These are phyloP conservation scores for Meloidogyne exigua DNA, from an alignment of 1,140 invertebrate genomes.

Conservation along the genomic window DNA sequence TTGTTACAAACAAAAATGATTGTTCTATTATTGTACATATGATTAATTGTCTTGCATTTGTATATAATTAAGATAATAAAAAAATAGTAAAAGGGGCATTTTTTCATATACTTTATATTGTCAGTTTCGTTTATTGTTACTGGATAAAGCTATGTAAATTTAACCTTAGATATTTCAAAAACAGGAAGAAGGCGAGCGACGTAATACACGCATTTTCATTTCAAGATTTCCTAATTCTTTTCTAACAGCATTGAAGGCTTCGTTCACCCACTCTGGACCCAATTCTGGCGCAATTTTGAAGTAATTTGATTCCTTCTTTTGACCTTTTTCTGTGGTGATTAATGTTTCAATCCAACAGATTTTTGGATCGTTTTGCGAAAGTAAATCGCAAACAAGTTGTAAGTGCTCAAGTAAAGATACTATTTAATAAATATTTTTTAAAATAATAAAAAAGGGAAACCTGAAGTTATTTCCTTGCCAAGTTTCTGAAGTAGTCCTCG, in stretches of 20 bases:
- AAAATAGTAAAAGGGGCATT: background rate
- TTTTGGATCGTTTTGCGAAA: slow-evolving; percentile 4
- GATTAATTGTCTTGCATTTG: background rate
- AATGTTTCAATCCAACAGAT: slow-evolving; percentile 13
- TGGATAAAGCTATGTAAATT: too few species aligned
- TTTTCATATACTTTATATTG: background rate
- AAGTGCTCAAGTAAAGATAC: slow-evolving; percentile 9
- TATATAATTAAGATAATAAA: background rate
- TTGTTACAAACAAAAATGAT: background rate
- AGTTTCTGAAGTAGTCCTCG: slow-evolving; percentile 14
- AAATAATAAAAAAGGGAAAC: background rate
- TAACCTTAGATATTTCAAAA: background rate
- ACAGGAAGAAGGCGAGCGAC: background rate
- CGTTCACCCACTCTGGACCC: slow-evolving; percentile 11
- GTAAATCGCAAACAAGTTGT: slow-evolving; percentile 22
- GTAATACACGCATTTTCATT: background rate
- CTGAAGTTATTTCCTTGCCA: slow-evolving; percentile 14
- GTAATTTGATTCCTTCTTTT: background rate
- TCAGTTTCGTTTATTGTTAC: background rate
- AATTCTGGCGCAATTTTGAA: slow-evolving; percentile 14
- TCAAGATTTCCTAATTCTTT: slow-evolving; percentile 5
- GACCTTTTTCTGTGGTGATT: background rate
- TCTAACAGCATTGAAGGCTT: background rate
- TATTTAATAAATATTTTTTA: background rate
- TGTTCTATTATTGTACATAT: background rate